These are phyloP conservation scores for Andricus quercusramuli DNA, from an alignment of 2,888 invertebrate genomes.

Conservation along the genomic window DNA sequence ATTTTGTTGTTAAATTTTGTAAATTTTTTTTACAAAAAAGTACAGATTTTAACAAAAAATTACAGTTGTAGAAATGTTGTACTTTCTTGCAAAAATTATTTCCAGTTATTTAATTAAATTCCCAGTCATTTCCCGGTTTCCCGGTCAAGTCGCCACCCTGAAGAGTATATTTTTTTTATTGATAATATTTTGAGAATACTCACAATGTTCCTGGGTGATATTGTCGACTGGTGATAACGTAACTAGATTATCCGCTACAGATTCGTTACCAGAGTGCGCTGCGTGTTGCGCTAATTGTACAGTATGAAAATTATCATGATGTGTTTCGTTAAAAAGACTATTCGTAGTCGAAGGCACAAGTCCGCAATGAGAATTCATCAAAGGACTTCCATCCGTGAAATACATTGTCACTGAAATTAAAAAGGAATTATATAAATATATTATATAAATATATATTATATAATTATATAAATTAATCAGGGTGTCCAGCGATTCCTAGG, in stretches of 20 bases:
- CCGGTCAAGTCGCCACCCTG: no score
- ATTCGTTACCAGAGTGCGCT: constrained; percentile 75
- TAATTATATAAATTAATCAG: no score
- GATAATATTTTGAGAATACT: constrained; percentile 55
- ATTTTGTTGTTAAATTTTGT: no score
- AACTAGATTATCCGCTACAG: constrained; percentile 82
- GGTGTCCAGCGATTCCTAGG: no score
- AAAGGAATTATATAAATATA: no score
- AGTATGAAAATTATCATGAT: constrained; percentile 67
- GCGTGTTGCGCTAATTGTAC: constrained; percentile 64
- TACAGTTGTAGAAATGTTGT: no score
- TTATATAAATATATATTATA: accelerated
- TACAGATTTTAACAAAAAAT: no score
- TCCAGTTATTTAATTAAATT: no score
- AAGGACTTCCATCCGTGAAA: constrained; percentile 79
- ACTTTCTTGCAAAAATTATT: no score
- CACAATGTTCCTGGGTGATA: constrained; percentile 73
- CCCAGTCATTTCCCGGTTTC: no score
- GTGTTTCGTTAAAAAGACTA: constrained; percentile 69
- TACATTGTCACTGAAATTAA: constrained; percentile 76
- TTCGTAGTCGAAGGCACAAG: constrained; percentile 73
- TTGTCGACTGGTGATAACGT: constrained; percentile 82
- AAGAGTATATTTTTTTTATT: neutral
- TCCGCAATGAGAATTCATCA: constrained; percentile 77
- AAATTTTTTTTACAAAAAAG: no score